A percentile compares a stretch with the other conserved stretches of the same genome.
phyloP scores from a whole-genome alignment of 2,888 invertebrate genomes.

The Colletes collaris region DNA sequence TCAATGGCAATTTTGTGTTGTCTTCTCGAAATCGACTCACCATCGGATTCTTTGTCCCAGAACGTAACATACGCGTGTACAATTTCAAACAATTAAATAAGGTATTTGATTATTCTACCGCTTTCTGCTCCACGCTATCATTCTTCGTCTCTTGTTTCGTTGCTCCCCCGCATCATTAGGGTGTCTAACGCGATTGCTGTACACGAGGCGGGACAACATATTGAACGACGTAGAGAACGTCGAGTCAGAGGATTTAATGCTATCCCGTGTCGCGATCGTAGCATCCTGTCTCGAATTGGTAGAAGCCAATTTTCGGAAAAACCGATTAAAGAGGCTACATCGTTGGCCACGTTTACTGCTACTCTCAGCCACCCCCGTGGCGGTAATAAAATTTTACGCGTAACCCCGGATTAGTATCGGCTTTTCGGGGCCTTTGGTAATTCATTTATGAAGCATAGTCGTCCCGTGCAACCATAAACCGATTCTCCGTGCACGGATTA shows the following conservation, averaged over 20 bases:
- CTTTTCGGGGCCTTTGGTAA: conserved; percentile 38
- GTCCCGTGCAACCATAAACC: conserved; percentile 8
- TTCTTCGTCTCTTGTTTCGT: too few species aligned
- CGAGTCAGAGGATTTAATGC: not conserved
- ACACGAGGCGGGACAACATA: too few species aligned
- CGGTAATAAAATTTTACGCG: conserved; percentile 37
- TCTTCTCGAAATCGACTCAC: too few species aligned
- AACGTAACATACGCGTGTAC: too few species aligned
- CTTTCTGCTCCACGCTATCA: too few species aligned
- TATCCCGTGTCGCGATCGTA: not conserved
- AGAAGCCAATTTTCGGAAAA: conserved; percentile 17
- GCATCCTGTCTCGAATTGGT: not conserved
- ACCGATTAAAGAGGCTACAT: conserved; percentile 4
- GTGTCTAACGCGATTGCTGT: not conserved
- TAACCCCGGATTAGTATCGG: conserved; percentile 33
- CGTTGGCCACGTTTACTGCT: conserved; percentile 1
- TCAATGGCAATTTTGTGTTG: too few species aligned
- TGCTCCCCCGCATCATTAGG: too few species aligned
- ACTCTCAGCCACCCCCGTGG: not conserved
- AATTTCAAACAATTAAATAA: too few species aligned
- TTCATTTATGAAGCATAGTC: conserved; percentile 23
- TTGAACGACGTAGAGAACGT: not conserved
- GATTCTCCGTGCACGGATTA: conserved; percentile 36
- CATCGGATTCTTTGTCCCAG: too few species aligned
- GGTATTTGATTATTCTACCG: too few species aligned